A percentile compares a stretch with the other conserved stretches of the same genome.
Conservation (phyloP, 64 coral and sea anemone genomes). For the Orbicella faveolata region DNA sequence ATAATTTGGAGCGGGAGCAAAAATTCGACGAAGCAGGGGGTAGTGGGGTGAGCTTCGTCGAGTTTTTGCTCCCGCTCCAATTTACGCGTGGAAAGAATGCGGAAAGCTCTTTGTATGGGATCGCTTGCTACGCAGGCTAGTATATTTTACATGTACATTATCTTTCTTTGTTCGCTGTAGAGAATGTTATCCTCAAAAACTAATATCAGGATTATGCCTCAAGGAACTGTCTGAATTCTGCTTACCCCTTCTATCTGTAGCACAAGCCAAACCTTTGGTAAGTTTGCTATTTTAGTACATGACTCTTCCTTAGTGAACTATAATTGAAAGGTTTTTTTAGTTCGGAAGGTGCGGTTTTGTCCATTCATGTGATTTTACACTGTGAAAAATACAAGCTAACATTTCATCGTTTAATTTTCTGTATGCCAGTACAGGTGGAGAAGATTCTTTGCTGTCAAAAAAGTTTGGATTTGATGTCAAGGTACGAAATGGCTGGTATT, state of each 20-base stretch:
- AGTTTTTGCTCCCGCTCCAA: too few relatives aligned
- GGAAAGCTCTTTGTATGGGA: too few relatives aligned
- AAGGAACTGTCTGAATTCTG: conserved; percentile 43
- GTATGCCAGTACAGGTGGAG: neutral
- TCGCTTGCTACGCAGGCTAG: too few relatives aligned
- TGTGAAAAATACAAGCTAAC: neutral
- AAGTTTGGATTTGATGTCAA: conserved; percentile 28
- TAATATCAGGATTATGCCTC: conserved; percentile 4
- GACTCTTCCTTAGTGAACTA: too few relatives aligned
- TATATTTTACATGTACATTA: too few relatives aligned
- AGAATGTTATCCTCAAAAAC: conserved; percentile 37
- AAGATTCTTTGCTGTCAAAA: conserved; percentile 50
- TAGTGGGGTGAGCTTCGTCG: too few relatives aligned
- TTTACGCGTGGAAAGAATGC: too few relatives aligned
- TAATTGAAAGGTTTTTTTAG: too few relatives aligned
- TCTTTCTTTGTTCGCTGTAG: neutral
- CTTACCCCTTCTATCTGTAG: neutral
- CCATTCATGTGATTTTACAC: neutral
- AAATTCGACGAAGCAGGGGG: too few relatives aligned
- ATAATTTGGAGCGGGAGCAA: too few relatives aligned
- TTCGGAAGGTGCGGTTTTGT: too few relatives aligned
- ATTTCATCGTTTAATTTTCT: neutral
- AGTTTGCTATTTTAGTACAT: neutral
- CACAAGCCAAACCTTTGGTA: conserved; percentile 30
- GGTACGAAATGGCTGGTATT: neutral